A percentile compares a stretch with the other conserved stretches of the same genome.
These are phyloP conservation scores for Synanthedon vespiformis DNA, from an alignment of 2,888 invertebrate species.

Conservation along the genomic window DNA sequence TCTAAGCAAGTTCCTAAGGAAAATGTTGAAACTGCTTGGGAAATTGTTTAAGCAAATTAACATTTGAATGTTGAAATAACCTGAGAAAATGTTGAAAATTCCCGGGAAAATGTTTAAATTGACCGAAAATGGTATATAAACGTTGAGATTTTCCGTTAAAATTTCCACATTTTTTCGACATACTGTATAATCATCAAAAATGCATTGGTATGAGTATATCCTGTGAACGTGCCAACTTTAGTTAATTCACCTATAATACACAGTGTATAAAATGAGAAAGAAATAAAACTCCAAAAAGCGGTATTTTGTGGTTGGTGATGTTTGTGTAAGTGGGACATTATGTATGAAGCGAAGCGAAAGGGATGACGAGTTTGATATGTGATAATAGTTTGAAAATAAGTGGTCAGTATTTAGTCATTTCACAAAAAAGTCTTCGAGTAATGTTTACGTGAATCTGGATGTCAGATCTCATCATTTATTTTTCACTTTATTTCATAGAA, in stretches of 20 bases:
- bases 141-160: too few species aligned
- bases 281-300: neutral
- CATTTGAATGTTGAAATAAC: too few species aligned
- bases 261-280: neutral
- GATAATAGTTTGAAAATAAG: slow-evolving; percentile 56
- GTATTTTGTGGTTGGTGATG: neutral
- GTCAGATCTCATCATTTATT: slow-evolving; percentile 22
- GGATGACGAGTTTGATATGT: slow-evolving; percentile 48
- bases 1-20: too few species aligned
- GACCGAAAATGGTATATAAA: too few species aligned
- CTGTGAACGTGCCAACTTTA: too few species aligned
- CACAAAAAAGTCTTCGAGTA: slow-evolving; percentile 13
- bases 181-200: too few species aligned
- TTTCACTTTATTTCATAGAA: slow-evolving; percentile 43
- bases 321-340: slow-evolving; percentile 12
- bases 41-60: too few species aligned
- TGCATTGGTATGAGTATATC: too few species aligned
- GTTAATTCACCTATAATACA: neutral
- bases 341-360: slow-evolving; percentile 19
- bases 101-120: too few species aligned
- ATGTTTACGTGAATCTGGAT: neutral
- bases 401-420: slow-evolving; percentile 23
- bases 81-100: too few species aligned
- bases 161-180: too few species aligned
- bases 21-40: too few species aligned